Evolutionary conservation across 2,113 vertebrate genomes (phyloP).

Genomic region (Cranoglanis bouderius): DNA sequence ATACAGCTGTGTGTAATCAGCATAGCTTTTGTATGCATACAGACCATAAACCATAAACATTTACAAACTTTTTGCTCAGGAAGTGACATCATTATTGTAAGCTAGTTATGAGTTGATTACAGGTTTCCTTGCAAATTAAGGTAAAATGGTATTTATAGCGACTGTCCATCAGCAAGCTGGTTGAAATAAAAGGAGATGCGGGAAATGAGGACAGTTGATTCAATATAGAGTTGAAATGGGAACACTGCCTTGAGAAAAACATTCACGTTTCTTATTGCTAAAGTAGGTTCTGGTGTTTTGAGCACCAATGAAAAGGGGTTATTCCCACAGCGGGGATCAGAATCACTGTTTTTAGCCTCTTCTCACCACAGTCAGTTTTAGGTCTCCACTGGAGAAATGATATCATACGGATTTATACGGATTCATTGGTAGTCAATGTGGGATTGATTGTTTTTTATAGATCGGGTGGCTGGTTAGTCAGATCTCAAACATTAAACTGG

Average conservation of each 20-base stretch:
- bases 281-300: slow-evolving; percentile 2
- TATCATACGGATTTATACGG: not conserved
- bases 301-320: not conserved
- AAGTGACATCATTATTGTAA: slow-evolving; percentile 3
- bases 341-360: not conserved
- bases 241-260: slow-evolving; percentile 29
- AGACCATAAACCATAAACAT: slow-evolving; percentile 16
- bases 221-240: slow-evolving; percentile 26
- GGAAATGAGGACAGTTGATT: slow-evolving; percentile 31
- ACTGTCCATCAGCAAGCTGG: slow-evolving; percentile 1
- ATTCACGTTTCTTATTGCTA: not conserved
- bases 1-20: slow-evolving; percentile 16
- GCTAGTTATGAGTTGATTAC: slow-evolving; percentile 3
- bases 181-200: slow-evolving; percentile 26
- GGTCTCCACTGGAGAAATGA: not conserved
- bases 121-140: slow-evolving; percentile 15
- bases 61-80: not conserved
- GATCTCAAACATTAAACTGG: slow-evolving; percentile 29
- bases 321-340: slow-evolving; percentile 4
- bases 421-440: slow-evolving; percentile 12
- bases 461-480: slow-evolving; percentile 40
- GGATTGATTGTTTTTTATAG: slow-evolving; percentile 6
- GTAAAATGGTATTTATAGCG: not conserved
- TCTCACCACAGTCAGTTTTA: slow-evolving; percentile 1
- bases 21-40: slow-evolving; percentile 11